phyloP scores from a whole-genome alignment of 1,140 invertebrate species.

The Scaptomyza graminum region DNA sequence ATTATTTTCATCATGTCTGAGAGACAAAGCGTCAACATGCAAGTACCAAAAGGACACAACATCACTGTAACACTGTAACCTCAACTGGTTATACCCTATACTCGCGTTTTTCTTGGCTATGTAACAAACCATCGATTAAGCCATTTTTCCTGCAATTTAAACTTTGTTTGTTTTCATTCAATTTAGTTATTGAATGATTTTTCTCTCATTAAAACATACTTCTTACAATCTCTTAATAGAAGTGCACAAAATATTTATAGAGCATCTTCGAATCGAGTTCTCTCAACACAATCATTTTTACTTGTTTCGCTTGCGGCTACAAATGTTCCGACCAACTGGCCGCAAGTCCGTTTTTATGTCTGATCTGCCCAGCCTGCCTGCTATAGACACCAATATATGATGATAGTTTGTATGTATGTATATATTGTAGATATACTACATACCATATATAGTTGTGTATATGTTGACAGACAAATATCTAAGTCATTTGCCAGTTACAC shows the following conservation, averaged over 20 bases:
- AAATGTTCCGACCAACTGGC: conserved; percentile 49
- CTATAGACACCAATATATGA: conserved; percentile 72
- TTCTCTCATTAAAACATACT: too few relatives aligned
- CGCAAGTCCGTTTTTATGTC: conserved; percentile 22
- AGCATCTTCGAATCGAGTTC: too few relatives aligned
- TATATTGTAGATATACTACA: too few relatives aligned
- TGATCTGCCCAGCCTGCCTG: conserved; percentile 32
- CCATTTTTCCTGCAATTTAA: too few relatives aligned
- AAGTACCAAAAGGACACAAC: conserved; percentile 58
- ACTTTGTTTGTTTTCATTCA: too few relatives aligned
- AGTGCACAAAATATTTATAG: too few relatives aligned
- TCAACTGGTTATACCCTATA: conserved; percentile 24
- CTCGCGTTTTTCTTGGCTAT: too few relatives aligned
- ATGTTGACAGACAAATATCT: conserved; percentile 23
- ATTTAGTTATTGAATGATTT: too few relatives aligned
- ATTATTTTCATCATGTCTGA: conserved; percentile 82
- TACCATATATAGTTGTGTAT: too few relatives aligned
- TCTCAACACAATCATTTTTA: too few relatives aligned
- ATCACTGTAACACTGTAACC: conserved; percentile 49
- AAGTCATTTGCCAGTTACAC: conserved; percentile 5
- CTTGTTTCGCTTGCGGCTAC: conserved; percentile 39
- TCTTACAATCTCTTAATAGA: too few relatives aligned
- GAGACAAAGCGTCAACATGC: conserved; percentile 81
- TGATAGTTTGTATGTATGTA: conserved; percentile 7
- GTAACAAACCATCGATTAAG: too few relatives aligned